Percentiles rank a stretch among this genome's conserved stretches.
phyloP scores from a whole-genome alignment of 2,797 vertebrate species.

The Gymnoscopelus microlampas region DNA sequence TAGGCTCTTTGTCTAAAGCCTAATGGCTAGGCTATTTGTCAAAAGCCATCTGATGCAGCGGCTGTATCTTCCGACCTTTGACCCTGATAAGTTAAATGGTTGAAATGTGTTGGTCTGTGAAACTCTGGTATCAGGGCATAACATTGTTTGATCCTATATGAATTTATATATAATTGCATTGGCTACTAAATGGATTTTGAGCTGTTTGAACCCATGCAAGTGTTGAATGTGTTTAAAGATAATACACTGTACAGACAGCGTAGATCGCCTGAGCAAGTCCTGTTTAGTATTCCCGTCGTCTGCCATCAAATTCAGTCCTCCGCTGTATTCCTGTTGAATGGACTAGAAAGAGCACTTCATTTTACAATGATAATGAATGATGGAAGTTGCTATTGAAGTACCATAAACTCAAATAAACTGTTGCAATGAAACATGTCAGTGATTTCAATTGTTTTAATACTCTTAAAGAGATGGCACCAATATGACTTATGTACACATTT shows the following conservation, averaged over 20 bases:
- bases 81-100: not conserved
- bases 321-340: too few relatives aligned
- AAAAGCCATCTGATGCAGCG: not conserved
- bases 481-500: slow-evolving; percentile 15
- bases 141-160: too few relatives aligned
- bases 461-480: too few relatives aligned
- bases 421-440: too few relatives aligned
- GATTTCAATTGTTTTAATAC: too few relatives aligned
- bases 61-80: not conserved
- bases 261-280: not conserved
- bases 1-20: not conserved
- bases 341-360: too few relatives aligned
- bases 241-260: not conserved
- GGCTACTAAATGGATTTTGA: not conserved
- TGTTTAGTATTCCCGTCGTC: too few relatives aligned
- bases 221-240: not conserved
- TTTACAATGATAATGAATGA: too few relatives aligned
- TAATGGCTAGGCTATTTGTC: not conserved
- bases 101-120: not conserved
- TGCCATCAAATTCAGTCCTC: too few relatives aligned
- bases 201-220: not conserved
- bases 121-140: slow-evolving; percentile 10
- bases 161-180: too few relatives aligned
- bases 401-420: too few relatives aligned
- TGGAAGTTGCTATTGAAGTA: too few relatives aligned